Evolutionary conservation across 2,797 vertebrate genomes (phyloP).

Genomic region (Pangasius larnaudii): DNA sequence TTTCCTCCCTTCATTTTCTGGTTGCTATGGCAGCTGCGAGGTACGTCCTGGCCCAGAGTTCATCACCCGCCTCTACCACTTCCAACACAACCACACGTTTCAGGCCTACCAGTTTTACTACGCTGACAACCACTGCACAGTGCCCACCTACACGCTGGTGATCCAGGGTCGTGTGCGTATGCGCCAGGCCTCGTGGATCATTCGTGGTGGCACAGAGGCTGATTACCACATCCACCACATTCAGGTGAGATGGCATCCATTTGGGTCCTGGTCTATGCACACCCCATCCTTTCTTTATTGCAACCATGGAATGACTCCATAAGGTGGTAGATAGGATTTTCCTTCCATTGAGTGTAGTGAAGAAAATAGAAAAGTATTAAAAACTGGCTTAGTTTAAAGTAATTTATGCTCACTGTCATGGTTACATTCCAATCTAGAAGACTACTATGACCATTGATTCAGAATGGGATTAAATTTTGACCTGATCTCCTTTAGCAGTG

Average conservation of each 20-base stretch:
- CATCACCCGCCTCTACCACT: constrained; percentile 91
- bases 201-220: constrained; percentile 91
- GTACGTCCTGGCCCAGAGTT: constrained; percentile 95
- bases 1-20: constrained; percentile 33
- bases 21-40: constrained; percentile 84
- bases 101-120: constrained; percentile 96
- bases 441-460: not conserved
- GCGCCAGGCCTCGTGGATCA: constrained; percentile 95
- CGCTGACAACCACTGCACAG: constrained; percentile 91
- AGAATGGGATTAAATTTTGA: not conserved
- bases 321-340: not conserved
- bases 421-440: not conserved
- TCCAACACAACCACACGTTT: constrained; percentile 92
- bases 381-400: not conserved
- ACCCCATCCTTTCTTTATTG: not conserved
- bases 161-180: constrained; percentile 87
- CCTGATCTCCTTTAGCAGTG: not conserved
- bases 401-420: not conserved
- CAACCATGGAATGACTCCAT: not conserved
- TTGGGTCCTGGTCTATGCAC: not conserved
- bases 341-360: not conserved
- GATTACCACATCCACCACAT: constrained; percentile 89
- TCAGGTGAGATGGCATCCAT: constrained; percentile 67
- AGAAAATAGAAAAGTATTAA: not conserved
- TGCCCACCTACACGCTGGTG: constrained; percentile 87